Base-by-base conservation (phyloP, 2,797 vertebrate species). In the Enteromius anoplus region DNA sequence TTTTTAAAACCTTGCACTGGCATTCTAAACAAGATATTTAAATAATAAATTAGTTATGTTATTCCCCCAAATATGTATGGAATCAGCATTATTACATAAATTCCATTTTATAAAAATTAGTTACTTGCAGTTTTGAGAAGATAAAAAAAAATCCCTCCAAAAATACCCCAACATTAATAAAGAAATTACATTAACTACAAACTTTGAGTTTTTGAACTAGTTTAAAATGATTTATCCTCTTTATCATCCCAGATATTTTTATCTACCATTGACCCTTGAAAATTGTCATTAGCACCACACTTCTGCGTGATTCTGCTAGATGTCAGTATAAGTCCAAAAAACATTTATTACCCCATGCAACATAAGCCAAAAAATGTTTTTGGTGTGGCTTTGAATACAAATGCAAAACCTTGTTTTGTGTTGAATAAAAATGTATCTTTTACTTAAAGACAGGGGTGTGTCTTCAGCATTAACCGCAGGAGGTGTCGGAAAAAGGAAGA, bases 401-500 rank as follows among this genome's bases (percentile, higher is more conserved):
- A 69, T 69, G 3, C 47, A 55, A 34, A 69, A 49, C 23, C 7
- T 72, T 8, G 21, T 51, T 49, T 21, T 70, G 29, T 78, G 32
- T 23, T 64, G 70, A 81, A 84, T 64, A 10, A 51, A 60, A 81
- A 51, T 75, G 1, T 42, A 49, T 62, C 49, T 58, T 73, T 65
- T 82, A 80, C 82, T 65, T 64, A 64, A 88, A 96, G 95, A 93
- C 90, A 92, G 94, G 92, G 91, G 90, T 76, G 93, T 95, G 91
- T 95, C 94, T 42, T 93, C 95, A 81, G 93, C 93, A 3, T 87
- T 96, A 89, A 92, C 92, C 55, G 94, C 94, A 78, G 92, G 94
- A 19, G 90, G 94, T 11, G 93, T 92, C n/a, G 95, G 95, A 47
- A 96, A 96, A 88, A 88, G 95, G 86, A 96, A 96, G 89, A 95